phyloP scores from a whole-genome alignment of 2,113 vertebrate genomes.

The Antigone vipio region DNA sequence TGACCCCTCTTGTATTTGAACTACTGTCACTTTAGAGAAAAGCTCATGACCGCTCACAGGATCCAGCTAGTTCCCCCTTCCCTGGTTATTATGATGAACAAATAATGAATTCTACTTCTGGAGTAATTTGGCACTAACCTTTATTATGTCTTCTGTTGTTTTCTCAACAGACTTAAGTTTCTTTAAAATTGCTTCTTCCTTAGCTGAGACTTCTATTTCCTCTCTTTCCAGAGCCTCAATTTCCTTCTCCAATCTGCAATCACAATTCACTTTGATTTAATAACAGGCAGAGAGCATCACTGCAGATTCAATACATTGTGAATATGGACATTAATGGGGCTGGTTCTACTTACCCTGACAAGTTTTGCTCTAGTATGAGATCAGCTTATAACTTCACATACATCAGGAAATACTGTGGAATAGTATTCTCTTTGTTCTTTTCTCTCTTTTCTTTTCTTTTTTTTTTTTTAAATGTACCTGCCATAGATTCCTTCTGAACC shows the following conservation, averaged over 20 bases:
- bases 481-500: background rate
- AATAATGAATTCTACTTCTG: background rate
- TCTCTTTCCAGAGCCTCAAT: conserved; percentile 85
- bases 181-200: conserved; percentile 86
- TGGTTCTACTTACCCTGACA: background rate
- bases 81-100: background rate
- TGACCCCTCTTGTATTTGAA: background rate
- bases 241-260: conserved; percentile 87
- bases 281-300: background rate
- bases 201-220: conserved; percentile 86
- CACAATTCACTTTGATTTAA: conserved; percentile 1
- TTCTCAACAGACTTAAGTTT: conserved; percentile 89
- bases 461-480: background rate
- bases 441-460: background rate
- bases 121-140: conserved; percentile 73
- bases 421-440: background rate
- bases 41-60: background rate
- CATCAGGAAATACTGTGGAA: background rate
- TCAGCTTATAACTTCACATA: background rate
- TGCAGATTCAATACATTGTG: background rate
- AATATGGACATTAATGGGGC: background rate
- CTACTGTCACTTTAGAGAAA: background rate
- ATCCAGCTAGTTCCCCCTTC: background rate
- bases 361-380: background rate
- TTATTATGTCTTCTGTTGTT: conserved; percentile 92